Evolutionary conservation across 2,113 vertebrate species (phyloP), one percentile per base, ranked within the genome.

Genomic region (Willisornis vidua): DNA sequence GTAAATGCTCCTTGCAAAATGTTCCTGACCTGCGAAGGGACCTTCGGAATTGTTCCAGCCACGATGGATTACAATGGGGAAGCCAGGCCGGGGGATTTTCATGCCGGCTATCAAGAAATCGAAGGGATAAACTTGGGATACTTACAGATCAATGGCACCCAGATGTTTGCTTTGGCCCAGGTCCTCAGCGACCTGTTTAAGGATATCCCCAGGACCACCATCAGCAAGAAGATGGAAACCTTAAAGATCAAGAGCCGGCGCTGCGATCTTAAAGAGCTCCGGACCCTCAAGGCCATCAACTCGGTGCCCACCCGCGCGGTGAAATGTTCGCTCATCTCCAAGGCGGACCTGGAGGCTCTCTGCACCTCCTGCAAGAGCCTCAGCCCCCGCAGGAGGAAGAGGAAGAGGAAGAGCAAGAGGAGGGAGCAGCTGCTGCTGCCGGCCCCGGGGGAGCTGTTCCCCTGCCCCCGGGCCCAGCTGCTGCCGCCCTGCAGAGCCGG

Each of bases 321-420:
- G 59, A 96, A 97, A 26, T 98, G 98, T 31, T 97, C 97, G 29
- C 97, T 98, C 78, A 98, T 98, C 80, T 97, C 98, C 96, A 95
- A 94, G 63, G 94, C 96, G 16, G 98, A 98, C 86, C 94, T 98
- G 85, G 96, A 97, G 54, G 96, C 95, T 49, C 95, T 98, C 9
- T 96, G 97, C 96, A 78, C 91, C 88, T 97, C 97, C 72, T 98
- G 97, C 86, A 67, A 91, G 87, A 95, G 93, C 78, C 95, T 97
- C 31, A 52, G 92, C 61, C 91, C 94, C 49, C 54, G 87, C 17
- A 29, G 62, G 94, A 94, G 95, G 94, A 95, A 87, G 83, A 96
- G 83, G 92, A 97, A 67, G 14, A 97, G 95, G 95, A 97, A 91
- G 70, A 85, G 71, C 88, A 93, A 84, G 61, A 49, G 95, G 43